Conservation (phyloP, 1,140 invertebrate species). For the Lepidurus couesii region DNA sequence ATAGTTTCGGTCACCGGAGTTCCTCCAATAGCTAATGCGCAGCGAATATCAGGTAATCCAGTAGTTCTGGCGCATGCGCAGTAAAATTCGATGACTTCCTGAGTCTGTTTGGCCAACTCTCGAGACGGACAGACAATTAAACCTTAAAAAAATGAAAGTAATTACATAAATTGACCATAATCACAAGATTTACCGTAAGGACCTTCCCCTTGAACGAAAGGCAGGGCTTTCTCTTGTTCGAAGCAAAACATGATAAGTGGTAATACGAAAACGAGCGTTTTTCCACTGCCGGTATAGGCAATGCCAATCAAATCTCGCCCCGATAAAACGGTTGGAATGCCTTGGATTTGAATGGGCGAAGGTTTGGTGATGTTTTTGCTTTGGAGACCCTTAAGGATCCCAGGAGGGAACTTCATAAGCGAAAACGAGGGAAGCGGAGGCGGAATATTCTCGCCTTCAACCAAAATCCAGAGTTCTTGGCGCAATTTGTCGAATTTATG, state of each 20-base stretch:
- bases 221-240: slow-evolving; percentile 89
- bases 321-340: slow-evolving; percentile 87
- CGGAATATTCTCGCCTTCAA: slow-evolving; percentile 91
- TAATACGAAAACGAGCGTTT: slow-evolving; percentile 96
- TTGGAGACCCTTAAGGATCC: slow-evolving; percentile 68
- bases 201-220: slow-evolving; percentile 87
- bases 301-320: slow-evolving; percentile 98
- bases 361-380: slow-evolving; percentile 81
- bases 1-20: slow-evolving; percentile 86
- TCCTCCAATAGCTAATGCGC: slow-evolving; percentile 91
- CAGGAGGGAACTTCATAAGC: slow-evolving; percentile 94
- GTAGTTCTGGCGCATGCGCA: slow-evolving; percentile 61
- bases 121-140: slow-evolving; percentile 95
- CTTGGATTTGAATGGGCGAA: slow-evolving; percentile 98
- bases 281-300: slow-evolving; percentile 96
- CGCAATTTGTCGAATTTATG: slow-evolving; percentile 71
- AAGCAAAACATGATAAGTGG: slow-evolving; percentile 95
- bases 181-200: slow-evolving; percentile 70
- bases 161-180: neutral
- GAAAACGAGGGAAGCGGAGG: slow-evolving; percentile 82
- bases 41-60: slow-evolving; percentile 74
- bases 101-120: slow-evolving; percentile 95
- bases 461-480: slow-evolving; percentile 75
- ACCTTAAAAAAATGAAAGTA: slow-evolving; percentile 42
- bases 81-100: slow-evolving; percentile 86